These are phyloP conservation scores for Papilio helenus DNA, from an alignment of 1,140 invertebrate species.

Conservation along the genomic window DNA sequence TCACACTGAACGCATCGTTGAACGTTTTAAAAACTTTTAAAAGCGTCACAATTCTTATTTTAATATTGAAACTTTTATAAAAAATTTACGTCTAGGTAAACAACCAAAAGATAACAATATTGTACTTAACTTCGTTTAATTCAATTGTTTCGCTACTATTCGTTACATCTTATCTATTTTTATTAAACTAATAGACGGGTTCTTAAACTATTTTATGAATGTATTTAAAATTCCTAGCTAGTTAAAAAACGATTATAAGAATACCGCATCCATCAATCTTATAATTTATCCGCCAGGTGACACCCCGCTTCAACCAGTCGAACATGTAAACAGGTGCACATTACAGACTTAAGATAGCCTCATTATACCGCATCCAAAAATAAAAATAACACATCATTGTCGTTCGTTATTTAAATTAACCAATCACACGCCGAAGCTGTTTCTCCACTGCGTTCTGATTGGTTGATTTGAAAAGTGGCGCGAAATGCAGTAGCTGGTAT, in stretches of 20 bases:
- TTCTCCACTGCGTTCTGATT: background rate
- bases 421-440: background rate
- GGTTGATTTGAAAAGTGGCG: background rate
- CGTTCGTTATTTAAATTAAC: background rate
- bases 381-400: background rate
- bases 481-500: background rate
- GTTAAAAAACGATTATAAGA: constrained; percentile 18
- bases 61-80: too few relatives aligned
- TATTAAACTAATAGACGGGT: background rate
- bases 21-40: too few relatives aligned
- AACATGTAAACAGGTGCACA: constrained; percentile 1
- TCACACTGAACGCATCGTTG: too few relatives aligned
- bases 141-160: too few relatives aligned
- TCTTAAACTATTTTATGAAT: constrained; percentile 1
- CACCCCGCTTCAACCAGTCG: background rate
- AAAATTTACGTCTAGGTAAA: too few relatives aligned
- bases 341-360: background rate
- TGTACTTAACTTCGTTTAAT: too few relatives aligned
- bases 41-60: too few relatives aligned
- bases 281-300: background rate
- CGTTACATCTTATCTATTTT: background rate
- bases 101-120: too few relatives aligned
- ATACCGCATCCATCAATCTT: constrained; percentile 9
- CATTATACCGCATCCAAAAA: background rate
- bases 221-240: background rate